These are phyloP conservation scores for Taurulus bubalis DNA, from an alignment of 2,113 vertebrate species.

Conservation along the genomic window DNA sequence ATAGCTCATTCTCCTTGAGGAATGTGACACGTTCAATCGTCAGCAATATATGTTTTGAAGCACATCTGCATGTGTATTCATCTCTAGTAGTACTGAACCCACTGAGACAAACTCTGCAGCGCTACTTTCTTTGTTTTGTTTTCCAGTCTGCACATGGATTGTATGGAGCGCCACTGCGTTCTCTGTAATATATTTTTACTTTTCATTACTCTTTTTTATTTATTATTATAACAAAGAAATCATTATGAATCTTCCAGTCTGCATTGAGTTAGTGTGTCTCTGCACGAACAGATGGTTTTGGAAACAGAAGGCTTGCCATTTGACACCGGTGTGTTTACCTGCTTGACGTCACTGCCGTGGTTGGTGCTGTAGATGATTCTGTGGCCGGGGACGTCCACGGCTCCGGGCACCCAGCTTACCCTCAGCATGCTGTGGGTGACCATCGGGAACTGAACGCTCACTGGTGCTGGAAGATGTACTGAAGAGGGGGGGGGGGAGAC, in stretches of 20 bases:
- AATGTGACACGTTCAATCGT: no score
- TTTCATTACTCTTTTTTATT: no score
- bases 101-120: background rate
- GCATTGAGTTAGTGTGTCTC: no score
- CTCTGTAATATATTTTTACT: no score
- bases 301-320: background rate
- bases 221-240: no score
- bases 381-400: slow-evolving; percentile 75
- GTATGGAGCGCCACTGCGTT: no score
- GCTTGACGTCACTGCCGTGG: slow-evolving; percentile 85
- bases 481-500: slow-evolving; percentile 25
- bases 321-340: slow-evolving; percentile 78
- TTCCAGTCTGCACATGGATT: no score
- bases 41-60: no score
- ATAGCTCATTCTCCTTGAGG: no score
- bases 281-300: background rate
- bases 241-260: no score
- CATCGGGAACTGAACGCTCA: slow-evolving; percentile 85
- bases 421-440: slow-evolving; percentile 87
- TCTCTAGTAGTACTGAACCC: background rate
- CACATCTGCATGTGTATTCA: background rate
- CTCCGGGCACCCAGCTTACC: slow-evolving; percentile 86
- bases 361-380: slow-evolving; percentile 86
- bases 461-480: slow-evolving; percentile 84
- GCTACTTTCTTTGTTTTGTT: background rate